phyloP scores from a whole-genome alignment of 2,113 vertebrate genomes.

The Alligator mississippiensis region DNA sequence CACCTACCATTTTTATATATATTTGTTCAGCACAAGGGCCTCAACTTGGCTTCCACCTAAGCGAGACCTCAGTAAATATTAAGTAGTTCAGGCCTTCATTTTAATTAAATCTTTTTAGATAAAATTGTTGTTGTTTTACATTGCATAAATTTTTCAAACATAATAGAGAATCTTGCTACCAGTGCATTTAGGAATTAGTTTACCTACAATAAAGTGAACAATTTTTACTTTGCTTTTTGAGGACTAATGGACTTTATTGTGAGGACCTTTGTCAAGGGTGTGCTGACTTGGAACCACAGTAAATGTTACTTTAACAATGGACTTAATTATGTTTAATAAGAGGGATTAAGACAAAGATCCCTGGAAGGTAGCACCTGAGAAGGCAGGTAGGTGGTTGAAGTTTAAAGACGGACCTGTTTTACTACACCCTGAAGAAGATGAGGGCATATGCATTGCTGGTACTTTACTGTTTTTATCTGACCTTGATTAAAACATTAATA shows the following conservation, averaged over 20 bases:
- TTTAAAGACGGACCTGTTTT: background rate
- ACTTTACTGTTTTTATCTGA: background rate
- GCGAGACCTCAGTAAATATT: background rate
- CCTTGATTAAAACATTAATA: background rate
- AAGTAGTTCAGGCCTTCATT: background rate
- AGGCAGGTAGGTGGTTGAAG: background rate
- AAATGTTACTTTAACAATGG: background rate
- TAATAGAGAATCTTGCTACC: background rate
- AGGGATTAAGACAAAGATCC: background rate
- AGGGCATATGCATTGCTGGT: background rate
- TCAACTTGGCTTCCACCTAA: background rate
- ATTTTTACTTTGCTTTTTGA: too few species aligned
- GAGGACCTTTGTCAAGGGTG: background rate
- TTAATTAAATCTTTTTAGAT: background rate
- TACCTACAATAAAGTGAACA: too few species aligned
- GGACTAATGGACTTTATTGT: background rate
- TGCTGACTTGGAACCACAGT: background rate
- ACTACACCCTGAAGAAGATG: too few species aligned
- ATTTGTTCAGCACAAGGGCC: background rate
- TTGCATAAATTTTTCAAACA: background rate
- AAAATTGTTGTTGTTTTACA: background rate
- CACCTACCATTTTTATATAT: background rate
- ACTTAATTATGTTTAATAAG: background rate
- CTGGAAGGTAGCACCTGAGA: background rate
- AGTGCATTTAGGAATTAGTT: too few species aligned